Conservation (phyloP, 2,113 vertebrate species). For the Phyllostomus hastatus region DNA sequence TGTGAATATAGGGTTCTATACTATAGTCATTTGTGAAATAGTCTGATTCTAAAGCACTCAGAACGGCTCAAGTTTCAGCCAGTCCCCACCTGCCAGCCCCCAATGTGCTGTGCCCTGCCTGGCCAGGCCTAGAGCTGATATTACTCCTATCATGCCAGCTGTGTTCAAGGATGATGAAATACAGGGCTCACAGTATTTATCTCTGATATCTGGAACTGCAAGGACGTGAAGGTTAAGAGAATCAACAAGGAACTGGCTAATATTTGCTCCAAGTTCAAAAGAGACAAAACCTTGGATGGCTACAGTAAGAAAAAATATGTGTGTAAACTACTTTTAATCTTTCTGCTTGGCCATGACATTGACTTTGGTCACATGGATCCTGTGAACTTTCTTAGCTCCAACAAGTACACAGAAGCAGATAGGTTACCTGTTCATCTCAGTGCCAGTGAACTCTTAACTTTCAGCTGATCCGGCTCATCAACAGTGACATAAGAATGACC, state of each 20-base stretch:
- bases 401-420: conserved; percentile 96
- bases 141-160: not conserved
- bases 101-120: not conserved
- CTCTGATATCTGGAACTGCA: conserved; percentile 69
- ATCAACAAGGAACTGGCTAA: conserved; percentile 96
- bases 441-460: conserved; percentile 94
- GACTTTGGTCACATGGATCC: conserved; percentile 97
- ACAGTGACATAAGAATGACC: conserved; percentile 93
- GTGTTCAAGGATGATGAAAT: not conserved
- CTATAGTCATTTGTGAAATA: not conserved
- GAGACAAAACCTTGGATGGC: conserved; percentile 93
- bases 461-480: conserved; percentile 93
- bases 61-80: not conserved
- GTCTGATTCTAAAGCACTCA: not conserved
- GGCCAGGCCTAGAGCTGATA: not conserved
- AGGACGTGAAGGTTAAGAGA: conserved; percentile 94
- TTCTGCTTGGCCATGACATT: conserved; percentile 93
- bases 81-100: not conserved
- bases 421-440: conserved; percentile 94
- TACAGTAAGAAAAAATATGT: conserved; percentile 97
- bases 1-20: not conserved
- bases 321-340: conserved; percentile 95
- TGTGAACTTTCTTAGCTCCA: conserved; percentile 93
- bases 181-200: not conserved
- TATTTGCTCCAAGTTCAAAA: conserved; percentile 95